phyloP scores from a whole-genome alignment of 2,113 vertebrate genomes.

The Orcinus orca region DNA sequence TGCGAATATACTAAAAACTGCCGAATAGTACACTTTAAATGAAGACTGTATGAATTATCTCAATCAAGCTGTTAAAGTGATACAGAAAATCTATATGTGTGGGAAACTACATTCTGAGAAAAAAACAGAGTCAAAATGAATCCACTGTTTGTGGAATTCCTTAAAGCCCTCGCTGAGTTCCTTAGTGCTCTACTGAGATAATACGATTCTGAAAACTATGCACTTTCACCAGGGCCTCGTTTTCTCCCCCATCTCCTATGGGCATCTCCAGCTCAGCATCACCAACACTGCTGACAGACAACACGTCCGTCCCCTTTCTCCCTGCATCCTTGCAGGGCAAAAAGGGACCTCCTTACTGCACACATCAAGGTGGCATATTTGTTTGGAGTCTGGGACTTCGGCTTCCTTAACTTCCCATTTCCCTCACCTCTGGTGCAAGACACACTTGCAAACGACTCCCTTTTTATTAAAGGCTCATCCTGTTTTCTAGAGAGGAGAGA shows the following conservation, averaged over 20 bases:
- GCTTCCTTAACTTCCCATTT: not conserved
- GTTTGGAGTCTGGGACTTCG: not conserved
- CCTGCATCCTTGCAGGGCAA: not conserved
- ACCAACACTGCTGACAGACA: not conserved
- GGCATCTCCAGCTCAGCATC: too few relatives aligned
- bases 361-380: too few relatives aligned
- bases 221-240: rapidly evolving
- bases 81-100: not conserved
- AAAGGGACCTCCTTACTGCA: not conserved
- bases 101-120: not conserved
- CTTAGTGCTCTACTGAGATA: not conserved
- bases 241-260: rapidly evolving
- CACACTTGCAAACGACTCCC: not conserved
- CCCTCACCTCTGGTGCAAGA: not conserved
- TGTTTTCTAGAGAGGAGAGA: not conserved
- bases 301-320: too few relatives aligned
- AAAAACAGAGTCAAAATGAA: not conserved
- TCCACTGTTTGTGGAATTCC: not conserved
- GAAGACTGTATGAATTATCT: not conserved
- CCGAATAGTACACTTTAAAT: not conserved
- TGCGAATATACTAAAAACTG: not conserved
- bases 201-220: not conserved
- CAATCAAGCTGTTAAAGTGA: conserved; percentile 8
- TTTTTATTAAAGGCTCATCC: not conserved
- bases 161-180: not conserved